Percentiles rank a stretch among this genome's conserved stretches.
These are phyloP conservation scores for Dyspetes luteomarginatus DNA, from an alignment of 2,888 invertebrate genomes.

Conservation along the genomic window DNA sequence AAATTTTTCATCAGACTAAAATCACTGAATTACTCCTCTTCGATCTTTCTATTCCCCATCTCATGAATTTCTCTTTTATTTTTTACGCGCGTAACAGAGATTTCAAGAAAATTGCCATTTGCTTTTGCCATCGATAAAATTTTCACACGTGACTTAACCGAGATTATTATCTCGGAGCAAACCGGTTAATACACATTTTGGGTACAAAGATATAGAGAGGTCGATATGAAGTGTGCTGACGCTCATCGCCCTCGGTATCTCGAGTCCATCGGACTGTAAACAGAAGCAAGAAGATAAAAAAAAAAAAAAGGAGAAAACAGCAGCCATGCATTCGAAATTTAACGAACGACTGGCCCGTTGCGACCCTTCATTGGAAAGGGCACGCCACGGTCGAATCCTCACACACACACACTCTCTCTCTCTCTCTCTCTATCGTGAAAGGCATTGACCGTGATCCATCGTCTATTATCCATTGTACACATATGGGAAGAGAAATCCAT, in stretches of 20 bases:
- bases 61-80: no score
- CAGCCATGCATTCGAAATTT: constrained; percentile 49
- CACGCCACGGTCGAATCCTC: not conserved
- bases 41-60: no score
- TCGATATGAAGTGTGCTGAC: not conserved
- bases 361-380: constrained; percentile 18
- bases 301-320: constrained; percentile 8
- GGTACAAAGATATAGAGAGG: not conserved
- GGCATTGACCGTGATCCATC: constrained; percentile 42
- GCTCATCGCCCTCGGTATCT: constrained; percentile 14
- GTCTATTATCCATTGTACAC: constrained; percentile 18
- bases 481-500: not conserved
- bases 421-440: constrained; percentile 42
- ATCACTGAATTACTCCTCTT: no score
- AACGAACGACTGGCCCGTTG: constrained; percentile 39
- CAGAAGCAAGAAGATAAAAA: constrained; percentile 23
- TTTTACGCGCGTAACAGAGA: no score
- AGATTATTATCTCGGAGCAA: not conserved
- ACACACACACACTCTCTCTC: no score
- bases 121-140: no score
- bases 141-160: not conserved
- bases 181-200: not conserved
- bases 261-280: constrained; percentile 42
- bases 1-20: no score
- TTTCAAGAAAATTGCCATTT: no score